Evolutionary conservation across 2,113 vertebrate genomes (phyloP).

Genomic region (Lethenteron camtschaticum): DNA sequence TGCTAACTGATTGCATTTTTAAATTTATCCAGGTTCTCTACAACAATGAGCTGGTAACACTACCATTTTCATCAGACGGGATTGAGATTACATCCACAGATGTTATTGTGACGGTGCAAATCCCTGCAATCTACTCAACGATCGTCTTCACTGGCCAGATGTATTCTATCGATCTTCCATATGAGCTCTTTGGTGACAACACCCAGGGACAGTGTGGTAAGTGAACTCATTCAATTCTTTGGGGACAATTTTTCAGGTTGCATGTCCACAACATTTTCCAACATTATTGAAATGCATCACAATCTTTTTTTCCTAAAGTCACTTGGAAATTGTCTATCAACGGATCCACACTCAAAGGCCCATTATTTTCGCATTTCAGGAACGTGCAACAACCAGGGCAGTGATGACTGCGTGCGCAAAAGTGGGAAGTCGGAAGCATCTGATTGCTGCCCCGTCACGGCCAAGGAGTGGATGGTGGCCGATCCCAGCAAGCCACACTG

Average conservation of each 20-base stretch:
- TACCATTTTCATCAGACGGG: constrained; percentile 27
- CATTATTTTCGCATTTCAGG: constrained; percentile 22
- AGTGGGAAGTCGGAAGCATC: constrained; percentile 20
- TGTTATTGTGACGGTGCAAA: constrained; percentile 37
- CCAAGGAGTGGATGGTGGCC: constrained; percentile 42
- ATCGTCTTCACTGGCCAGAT: constrained; percentile 48
- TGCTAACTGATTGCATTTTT: too few species aligned
- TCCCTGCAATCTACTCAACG: constrained; percentile 25
- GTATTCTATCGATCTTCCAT: constrained; percentile 46
- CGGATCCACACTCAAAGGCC: too few species aligned
- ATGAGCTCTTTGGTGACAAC: constrained; percentile 40
- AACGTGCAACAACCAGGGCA: constrained; percentile 46
- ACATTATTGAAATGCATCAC: too few species aligned
- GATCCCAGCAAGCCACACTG: constrained; percentile 40
- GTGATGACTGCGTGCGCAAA: constrained; percentile 57
- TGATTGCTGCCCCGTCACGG: constrained; percentile 36
- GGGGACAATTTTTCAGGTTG: too few species aligned
- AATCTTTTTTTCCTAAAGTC: too few species aligned
- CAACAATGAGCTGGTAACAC: constrained; percentile 19
- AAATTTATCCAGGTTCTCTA: constrained; percentile 22
- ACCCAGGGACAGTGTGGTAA: constrained; percentile 80
- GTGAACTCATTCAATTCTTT: too few species aligned
- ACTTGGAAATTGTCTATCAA: too few species aligned
- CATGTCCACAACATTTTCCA: too few species aligned
- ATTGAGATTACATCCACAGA: constrained; percentile 33